These are phyloP conservation scores for Onychomys torridus DNA, from an alignment of 2,797 vertebrate genomes.

Conservation along the genomic window DNA sequence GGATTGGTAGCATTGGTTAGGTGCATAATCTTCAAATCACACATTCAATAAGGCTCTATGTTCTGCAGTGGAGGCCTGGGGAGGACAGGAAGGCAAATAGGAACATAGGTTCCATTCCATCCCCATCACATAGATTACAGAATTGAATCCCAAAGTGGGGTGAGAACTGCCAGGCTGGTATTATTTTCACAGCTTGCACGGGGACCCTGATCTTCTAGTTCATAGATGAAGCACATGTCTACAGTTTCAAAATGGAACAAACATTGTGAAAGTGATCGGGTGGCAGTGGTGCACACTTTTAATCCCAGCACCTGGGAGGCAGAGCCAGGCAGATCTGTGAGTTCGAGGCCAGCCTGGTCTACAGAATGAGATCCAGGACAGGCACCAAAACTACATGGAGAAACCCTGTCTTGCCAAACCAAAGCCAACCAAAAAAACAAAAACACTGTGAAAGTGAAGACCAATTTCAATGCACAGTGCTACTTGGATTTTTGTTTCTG, in stretches of 20 bases:
- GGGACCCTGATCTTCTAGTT: background rate
- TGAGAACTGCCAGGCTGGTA: background rate
- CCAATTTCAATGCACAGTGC: background rate
- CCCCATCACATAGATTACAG: background rate
- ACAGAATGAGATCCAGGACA: too few species aligned
- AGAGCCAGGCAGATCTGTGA: too few species aligned
- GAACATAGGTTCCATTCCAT: background rate
- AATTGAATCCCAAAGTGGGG: background rate
- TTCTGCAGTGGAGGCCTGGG: background rate
- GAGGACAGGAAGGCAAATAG: fast-evolving
- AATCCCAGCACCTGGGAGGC: too few species aligned
- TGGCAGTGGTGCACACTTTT: too few species aligned
- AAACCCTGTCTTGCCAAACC: too few species aligned
- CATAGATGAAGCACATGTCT: background rate
- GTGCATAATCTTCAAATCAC: background rate
- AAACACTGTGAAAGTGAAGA: background rate
- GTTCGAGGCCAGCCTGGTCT: too few species aligned
- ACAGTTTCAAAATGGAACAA: background rate
- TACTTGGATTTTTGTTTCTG: background rate
- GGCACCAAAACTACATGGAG: too few species aligned
- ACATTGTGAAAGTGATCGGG: background rate
- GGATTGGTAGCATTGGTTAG: background rate
- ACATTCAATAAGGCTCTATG: background rate
- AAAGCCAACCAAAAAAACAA: too few species aligned
- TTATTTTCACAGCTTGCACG: background rate